These are phyloP conservation scores for Acanthopleura granulata DNA, from an alignment of 2,888 invertebrate species.

Conservation along the genomic window DNA sequence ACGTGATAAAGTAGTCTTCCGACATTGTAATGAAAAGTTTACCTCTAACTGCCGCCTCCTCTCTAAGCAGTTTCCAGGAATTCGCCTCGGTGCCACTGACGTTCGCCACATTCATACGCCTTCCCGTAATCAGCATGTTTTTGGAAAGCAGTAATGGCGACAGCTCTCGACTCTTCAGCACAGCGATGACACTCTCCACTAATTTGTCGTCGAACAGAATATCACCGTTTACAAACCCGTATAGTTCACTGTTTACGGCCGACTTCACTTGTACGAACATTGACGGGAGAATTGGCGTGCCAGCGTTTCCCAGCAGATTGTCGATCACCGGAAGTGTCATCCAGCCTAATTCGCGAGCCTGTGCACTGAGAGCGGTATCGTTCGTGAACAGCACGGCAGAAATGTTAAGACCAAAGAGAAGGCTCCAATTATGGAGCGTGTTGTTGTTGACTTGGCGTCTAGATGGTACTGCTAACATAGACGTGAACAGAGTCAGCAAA, in stretches of 20 bases:
- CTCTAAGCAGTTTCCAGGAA: conserved; percentile 32
- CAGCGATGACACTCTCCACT: conserved; percentile 36
- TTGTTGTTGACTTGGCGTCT: background rate
- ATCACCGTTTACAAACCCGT: conserved; percentile 57
- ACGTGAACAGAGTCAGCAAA: too few species aligned
- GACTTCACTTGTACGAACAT: conserved; percentile 52
- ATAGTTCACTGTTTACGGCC: conserved; percentile 44
- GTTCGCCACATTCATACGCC: conserved; percentile 46
- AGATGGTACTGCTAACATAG: too few species aligned
- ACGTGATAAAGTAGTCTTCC: conserved; percentile 57
- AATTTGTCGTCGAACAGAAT: conserved; percentile 49
- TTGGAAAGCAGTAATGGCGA: conserved; percentile 21
- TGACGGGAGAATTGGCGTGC: conserved; percentile 51
- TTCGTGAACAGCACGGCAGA: background rate
- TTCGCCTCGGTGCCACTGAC: conserved; percentile 41
- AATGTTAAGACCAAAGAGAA: background rate
- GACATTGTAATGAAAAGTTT: conserved; percentile 48
- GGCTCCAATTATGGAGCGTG: background rate
- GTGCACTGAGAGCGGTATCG: background rate
- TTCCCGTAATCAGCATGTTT: conserved; percentile 42
- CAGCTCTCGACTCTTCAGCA: conserved; percentile 24
- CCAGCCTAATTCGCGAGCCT: conserved; percentile 36
- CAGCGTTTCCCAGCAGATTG: conserved; percentile 33
- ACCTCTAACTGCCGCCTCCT: conserved; percentile 40
- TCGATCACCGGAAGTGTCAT: conserved; percentile 37